Percentiles rank a stretch among this genome's conserved stretches.
Conservation (phyloP, 2,797 vertebrate genomes). For the Buceros bicornis region DNA sequence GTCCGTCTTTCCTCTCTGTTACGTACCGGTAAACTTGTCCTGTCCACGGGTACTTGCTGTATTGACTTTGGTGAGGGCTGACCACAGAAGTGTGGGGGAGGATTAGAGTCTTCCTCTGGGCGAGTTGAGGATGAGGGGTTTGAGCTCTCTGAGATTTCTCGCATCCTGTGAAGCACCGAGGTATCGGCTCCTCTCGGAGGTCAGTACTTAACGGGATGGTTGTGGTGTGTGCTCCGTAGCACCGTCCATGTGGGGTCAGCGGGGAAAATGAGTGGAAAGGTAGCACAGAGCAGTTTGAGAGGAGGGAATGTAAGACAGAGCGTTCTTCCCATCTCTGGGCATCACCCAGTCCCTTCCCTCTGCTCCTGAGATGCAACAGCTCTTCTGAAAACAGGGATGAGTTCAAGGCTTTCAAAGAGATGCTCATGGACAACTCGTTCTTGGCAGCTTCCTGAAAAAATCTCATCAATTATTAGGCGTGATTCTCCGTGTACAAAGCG, state of each 20-base stretch:
- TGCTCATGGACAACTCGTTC: not conserved
- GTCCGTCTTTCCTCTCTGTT: not conserved
- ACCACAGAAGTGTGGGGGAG: too few relatives aligned
- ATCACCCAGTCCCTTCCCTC: not conserved
- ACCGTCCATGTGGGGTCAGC: not conserved
- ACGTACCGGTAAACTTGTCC: not conserved
- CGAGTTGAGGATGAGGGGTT: not conserved
- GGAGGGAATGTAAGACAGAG: not conserved
- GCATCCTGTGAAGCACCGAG: not conserved
- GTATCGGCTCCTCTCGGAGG: not conserved
- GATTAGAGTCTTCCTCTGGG: not conserved
- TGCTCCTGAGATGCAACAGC: not conserved
- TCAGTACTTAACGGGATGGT: not conserved
- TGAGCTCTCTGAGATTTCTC: not conserved
- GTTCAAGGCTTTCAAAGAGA: not conserved
- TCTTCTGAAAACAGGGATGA: not conserved
- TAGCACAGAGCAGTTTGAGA: not conserved
- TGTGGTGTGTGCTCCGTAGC: rapidly evolving
- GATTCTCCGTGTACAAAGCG: not conserved
- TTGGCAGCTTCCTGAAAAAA: not conserved
- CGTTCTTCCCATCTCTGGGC: not conserved
- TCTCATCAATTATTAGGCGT: not conserved
- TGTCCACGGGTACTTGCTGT: not conserved
- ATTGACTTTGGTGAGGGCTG: not conserved
- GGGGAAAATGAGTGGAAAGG: not conserved